Evolutionary conservation across 2,797 vertebrate species (phyloP).

Genomic region (Tolypeutes matacus): DNA sequence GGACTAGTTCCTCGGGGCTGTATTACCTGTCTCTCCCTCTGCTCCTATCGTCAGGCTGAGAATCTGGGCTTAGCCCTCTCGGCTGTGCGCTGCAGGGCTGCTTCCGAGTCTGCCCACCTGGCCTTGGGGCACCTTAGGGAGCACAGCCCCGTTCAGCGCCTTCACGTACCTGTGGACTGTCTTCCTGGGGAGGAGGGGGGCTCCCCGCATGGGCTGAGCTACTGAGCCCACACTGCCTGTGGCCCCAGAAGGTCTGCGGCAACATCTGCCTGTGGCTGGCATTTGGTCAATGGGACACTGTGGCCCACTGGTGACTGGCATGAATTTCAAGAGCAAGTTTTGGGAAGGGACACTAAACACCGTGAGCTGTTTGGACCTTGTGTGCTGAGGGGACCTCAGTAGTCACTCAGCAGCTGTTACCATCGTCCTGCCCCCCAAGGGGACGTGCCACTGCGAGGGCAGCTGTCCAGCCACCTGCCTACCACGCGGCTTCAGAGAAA

Average conservation of each 20-base stretch:
- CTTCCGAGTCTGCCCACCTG: no score
- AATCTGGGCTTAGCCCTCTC: fast-evolving
- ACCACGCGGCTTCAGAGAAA: fast-evolving
- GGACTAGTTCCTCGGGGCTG: background rate
- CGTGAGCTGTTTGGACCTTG: no score
- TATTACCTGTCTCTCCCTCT: background rate
- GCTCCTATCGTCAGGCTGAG: background rate
- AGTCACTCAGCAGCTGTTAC: background rate
- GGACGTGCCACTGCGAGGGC: fast-evolving
- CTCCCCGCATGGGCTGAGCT: no score
- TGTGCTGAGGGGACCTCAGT: background rate
- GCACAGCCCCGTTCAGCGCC: background rate
- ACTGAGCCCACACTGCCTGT: background rate
- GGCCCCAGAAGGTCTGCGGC: background rate
- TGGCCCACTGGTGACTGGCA: fast-evolving
- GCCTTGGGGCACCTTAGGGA: background rate
- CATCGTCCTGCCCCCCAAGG: fast-evolving
- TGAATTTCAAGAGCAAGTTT: background rate
- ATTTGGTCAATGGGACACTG: background rate
- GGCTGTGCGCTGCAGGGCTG: background rate
- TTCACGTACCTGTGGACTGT: background rate
- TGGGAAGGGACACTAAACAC: fast-evolving
- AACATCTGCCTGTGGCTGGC: background rate
- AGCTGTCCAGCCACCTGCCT: background rate
- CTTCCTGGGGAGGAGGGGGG: background rate